Evolutionary conservation across 2,888 invertebrate genomes (phyloP), one percentile per base, ranked within the genome.

Genomic region (Atrina japonica): DNA sequence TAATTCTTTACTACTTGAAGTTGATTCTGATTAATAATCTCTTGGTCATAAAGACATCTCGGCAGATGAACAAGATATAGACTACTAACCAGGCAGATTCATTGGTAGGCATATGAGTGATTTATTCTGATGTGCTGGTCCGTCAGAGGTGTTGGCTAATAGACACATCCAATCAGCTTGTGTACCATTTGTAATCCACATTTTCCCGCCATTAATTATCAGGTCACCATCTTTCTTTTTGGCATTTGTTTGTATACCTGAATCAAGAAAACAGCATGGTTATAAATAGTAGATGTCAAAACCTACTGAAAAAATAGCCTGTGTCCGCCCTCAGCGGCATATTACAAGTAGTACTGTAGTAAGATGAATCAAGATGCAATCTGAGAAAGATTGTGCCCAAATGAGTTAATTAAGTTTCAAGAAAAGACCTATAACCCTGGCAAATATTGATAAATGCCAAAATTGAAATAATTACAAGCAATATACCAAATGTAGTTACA

Each of bases 151-250:
- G 85, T 92, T 93, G 23, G 91, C 92, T 52, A 93, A 83, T 25
- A 93, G 86, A 82, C 92, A 93, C 86, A 93, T 92, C 93, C 93
- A 93, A 83, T 93, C 93, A 0, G 93, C 93, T 82, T 93, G 92
- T 23, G 86, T 82, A 0, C 92, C 93, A 79, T 92, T 93, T 3
- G 93, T 93, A 50, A 91, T 93, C 93, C 93, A 93, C 92, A 92
- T 92, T 82, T 93, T 93, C 27, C 91, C 89, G 0, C 93, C 93
- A 81, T 93, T 93, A 47, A 93, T 93, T 16, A 93, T 86, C 58
- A 85, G 83, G 66, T 90, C 90, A 65, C 84, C 89, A 27, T 86
- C 87, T 43, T 88, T 79, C 66, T 89, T 86, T 30, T 88, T 88
- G 9, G 93, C 93, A 45, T 78, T 90, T 1, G 93, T 93, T 77